Evolutionary conservation across 1,140 invertebrate species (phyloP).

Genomic region (Tetragonula clypearis): DNA sequence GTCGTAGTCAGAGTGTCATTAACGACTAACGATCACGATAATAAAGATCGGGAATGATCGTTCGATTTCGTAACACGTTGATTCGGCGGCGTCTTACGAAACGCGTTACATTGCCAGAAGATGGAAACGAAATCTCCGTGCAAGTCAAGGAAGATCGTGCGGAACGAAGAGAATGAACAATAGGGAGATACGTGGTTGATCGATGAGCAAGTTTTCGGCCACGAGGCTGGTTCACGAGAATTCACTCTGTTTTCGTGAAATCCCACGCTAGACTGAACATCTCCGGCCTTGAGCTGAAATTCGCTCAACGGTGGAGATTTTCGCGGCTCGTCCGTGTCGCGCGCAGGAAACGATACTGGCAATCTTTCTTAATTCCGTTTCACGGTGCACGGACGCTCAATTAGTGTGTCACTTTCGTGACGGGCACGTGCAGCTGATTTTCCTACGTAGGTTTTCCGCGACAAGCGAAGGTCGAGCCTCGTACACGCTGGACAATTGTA

Average conservation of each 20-base stretch:
- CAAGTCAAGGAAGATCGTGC: too few relatives aligned
- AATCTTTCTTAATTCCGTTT: constrained; percentile 43
- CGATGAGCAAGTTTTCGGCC: too few relatives aligned
- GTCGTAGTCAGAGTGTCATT: neutral
- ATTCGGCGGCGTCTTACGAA: neutral
- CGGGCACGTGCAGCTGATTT: constrained; percentile 32
- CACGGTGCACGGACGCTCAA: constrained; percentile 3
- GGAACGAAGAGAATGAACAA: too few relatives aligned
- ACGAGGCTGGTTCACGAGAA: neutral
- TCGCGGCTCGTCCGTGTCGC: neutral
- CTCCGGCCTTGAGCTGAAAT: constrained; percentile 12
- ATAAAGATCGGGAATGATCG: neutral
- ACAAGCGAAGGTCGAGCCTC: constrained; percentile 12
- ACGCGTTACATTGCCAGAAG: neutral
- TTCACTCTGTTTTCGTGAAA: neutral
- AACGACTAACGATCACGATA: neutral
- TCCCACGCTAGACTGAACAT: neutral
- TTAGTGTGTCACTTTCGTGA: constrained; percentile 40
- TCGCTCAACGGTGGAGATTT: neutral
- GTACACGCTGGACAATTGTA: constrained; percentile 2
- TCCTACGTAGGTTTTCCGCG: constrained; percentile 7
- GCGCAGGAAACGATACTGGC: constrained; percentile 13
- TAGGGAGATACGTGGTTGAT: too few relatives aligned
- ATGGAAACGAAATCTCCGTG: neutral
- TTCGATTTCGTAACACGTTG: neutral